These are phyloP conservation scores for Mesochorus sp. DNA, from an alignment of 2,888 invertebrate species.

Conservation along the genomic window DNA sequence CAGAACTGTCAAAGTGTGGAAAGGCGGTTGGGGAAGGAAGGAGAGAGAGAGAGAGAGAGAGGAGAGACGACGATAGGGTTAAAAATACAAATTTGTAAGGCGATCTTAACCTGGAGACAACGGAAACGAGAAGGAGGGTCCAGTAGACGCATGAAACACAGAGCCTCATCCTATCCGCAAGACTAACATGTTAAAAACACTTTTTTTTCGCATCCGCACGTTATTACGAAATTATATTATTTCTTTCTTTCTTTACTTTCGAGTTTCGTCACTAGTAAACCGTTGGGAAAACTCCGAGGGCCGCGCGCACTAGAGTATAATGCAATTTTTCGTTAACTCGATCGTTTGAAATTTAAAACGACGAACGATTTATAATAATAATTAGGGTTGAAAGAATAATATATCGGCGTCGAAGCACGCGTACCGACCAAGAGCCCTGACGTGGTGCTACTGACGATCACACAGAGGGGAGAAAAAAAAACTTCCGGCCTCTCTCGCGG, in stretches of 20 bases:
- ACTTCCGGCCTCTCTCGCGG: constrained; percentile 68
- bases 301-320: neutral
- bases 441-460: constrained; percentile 66
- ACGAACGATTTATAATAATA: constrained; percentile 4
- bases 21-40: neutral
- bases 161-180: constrained; percentile 84
- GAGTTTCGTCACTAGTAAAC: neutral
- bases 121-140: constrained; percentile 85
- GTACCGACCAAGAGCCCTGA: constrained; percentile 65
- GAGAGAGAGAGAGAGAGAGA: neutral
- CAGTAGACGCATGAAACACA: constrained; percentile 85
- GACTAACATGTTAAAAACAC: constrained; percentile 64
- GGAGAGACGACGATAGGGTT: neutral
- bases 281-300: no score
- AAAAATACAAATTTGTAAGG: constrained; percentile 66
- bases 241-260: neutral
- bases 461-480: constrained; percentile 41
- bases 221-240: constrained; percentile 21
- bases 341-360: neutral
- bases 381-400: neutral
- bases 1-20: constrained; percentile 36
- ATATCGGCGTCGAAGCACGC: constrained; percentile 27
- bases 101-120: constrained; percentile 84
- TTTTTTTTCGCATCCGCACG: constrained; percentile 5
- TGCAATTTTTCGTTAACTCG: neutral